Conservation (phyloP, 2,888 invertebrate genomes). For the Nephrotoma guestfalica region DNA sequence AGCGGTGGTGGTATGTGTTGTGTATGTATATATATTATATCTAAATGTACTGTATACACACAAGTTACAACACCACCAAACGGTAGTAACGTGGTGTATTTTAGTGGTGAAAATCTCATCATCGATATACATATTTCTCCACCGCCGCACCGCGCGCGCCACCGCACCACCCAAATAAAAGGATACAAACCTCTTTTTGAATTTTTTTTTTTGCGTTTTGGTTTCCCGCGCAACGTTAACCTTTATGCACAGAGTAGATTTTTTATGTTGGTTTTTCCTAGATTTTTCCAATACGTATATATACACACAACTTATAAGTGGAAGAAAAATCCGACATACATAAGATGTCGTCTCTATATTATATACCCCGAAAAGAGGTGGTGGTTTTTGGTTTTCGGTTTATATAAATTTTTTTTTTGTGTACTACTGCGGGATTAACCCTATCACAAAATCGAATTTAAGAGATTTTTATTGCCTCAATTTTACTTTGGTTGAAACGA, state of each 20-base stretch:
- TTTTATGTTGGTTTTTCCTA: background rate
- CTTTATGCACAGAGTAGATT: background rate
- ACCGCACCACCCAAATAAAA: background rate
- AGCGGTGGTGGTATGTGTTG: background rate
- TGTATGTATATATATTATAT: background rate
- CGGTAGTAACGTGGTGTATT: conserved; percentile 2
- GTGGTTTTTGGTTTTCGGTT: background rate
- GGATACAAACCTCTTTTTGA: background rate
- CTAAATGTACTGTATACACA: background rate
- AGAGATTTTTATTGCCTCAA: background rate
- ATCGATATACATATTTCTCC: background rate
- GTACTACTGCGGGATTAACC: background rate
- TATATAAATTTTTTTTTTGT: background rate
- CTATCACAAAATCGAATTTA: conserved; percentile 1
- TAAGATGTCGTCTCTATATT: background rate
- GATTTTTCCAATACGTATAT: background rate
- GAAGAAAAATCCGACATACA: background rate
- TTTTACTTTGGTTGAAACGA: background rate
- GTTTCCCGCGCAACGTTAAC: conserved; percentile 5
- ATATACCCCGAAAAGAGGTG: background rate
- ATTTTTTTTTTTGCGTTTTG: conserved; percentile 3
- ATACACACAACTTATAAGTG: background rate
- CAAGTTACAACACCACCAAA: background rate
- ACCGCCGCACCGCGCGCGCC: background rate
- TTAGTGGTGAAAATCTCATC: conserved; percentile 2